Evolutionary conservation across 2,113 vertebrate species (phyloP).

Genomic region (Cololabis saira): DNA sequence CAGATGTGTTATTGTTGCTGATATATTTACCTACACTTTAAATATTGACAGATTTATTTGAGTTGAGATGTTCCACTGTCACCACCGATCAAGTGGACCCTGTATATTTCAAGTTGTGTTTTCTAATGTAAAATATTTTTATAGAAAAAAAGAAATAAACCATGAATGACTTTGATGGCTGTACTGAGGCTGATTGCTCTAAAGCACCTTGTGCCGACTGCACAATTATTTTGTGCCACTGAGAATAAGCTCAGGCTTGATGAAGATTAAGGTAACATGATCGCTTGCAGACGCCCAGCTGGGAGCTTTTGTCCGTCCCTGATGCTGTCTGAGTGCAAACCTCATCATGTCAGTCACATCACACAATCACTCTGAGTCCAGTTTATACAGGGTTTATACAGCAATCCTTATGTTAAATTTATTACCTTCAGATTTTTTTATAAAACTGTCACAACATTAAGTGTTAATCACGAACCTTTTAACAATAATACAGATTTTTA

Average conservation of each 20-base stretch:
- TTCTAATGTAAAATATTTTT: slow-evolving; percentile 86
- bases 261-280: slow-evolving; percentile 37
- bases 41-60: slow-evolving; percentile 79
- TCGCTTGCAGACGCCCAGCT: too few relatives aligned
- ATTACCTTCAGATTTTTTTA: too few relatives aligned
- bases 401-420: too few relatives aligned
- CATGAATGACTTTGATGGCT: slow-evolving; percentile 20
- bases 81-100: slow-evolving; percentile 55
- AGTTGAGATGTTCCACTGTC: slow-evolving; percentile 63
- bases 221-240: slow-evolving; percentile 26
- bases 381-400: too few relatives aligned
- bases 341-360: neutral
- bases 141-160: slow-evolving; percentile 67
- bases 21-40: slow-evolving; percentile 75
- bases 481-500: too few relatives aligned
- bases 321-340: neutral
- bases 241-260: slow-evolving; percentile 16
- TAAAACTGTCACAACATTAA: too few relatives aligned
- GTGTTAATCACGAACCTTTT: too few relatives aligned
- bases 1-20: slow-evolving; percentile 58
- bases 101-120: slow-evolving; percentile 81
- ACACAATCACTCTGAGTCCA: neutral
- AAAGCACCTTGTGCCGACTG: slow-evolving; percentile 14
- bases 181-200: neutral
- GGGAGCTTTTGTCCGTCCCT: too few relatives aligned